Evolutionary conservation across 2,888 invertebrate species (phyloP), one percentile per base, ranked within the genome.

Genomic region (Leptopilina drosophilae): DNA sequence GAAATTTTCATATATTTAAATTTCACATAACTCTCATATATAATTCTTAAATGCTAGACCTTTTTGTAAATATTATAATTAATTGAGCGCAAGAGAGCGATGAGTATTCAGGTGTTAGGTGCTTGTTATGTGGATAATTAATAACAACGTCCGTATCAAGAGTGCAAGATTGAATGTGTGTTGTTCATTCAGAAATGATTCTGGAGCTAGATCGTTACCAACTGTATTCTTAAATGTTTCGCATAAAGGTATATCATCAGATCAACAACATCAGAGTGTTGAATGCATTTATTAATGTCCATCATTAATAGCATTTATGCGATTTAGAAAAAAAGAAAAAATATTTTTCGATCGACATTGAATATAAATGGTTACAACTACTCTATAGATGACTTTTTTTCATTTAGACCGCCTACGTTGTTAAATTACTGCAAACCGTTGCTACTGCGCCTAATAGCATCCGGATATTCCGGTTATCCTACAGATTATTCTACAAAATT

Each of bases 261-360:
- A 82, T 84, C 84, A 85, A 85, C 85, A 84, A 82, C 84, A 82
- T 75, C 82, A 81, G 86, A 83, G 82, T 76, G 82, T 82, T 85
- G 86, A 87, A 87, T 87, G 86, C 87, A 87, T 86, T 87, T 87
- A 87, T 87, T 87, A 86, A 87, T 86, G 85, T 12, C 84, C 85
- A 81, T 87, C 87, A 87, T 87, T 87, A 87, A 85, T 87, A 87
- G 85, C 85, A 85, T 85, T 86, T 42, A 20, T 20, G 1, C 8
- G 8, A 42, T 8, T 42, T 7, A 42, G 3, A 33, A 33, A 33
- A 33, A 33, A 33, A 33, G 33, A 3, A 33, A 33, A 33, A 33
- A 2, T 33, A 5, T 33, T 87, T 86, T 85, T 84, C 85, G 86
- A 87, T 87, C 84, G 85, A 85, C 84, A 85, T 81, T 82, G 83